Base-by-base conservation (phyloP, 2,888 invertebrate species). In the Drosophila phalerata region DNA sequence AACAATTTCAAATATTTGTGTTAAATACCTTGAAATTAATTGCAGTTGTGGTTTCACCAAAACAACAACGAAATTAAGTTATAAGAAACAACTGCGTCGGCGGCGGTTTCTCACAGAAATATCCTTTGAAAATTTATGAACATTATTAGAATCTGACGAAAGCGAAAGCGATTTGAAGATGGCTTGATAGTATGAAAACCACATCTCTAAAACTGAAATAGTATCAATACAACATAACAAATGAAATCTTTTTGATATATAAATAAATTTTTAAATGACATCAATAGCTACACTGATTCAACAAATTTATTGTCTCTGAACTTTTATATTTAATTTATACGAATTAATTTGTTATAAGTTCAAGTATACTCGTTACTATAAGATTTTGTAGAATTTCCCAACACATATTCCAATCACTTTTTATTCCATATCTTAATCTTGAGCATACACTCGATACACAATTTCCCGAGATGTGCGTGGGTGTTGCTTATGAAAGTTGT, bases 1-100 rank as follows among this genome's bases (percentile, higher is more conserved):
- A 89, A 75, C 75, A 86, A 89, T 86, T 89, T 81, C 77, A 90
- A 88, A 89, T 89, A 87, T 87, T 87, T 87, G 90, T 89, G 87
- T 90, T 89, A 87, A 90, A 87, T 90, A 74, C 66, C 74, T 79
- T 78, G 65, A 73, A 89, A 89, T 90, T 89, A 89, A 90, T 89
- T 87, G 85, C 82, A 85, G 70, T 74, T 77, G 64, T 43, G 64
- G 40, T 32, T 69, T 22, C 28, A 28, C 30, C 17, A n/a, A 61
- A 52, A 15, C 25, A 19, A n/a, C 15, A 19, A 13, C 37, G 37
- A 49, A 78, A 60, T 67, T 11, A 74, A 68, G 52, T 43, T 53
- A 64, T 56, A 47, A 28, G 13, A 25, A 60, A n/a, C 28, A 15
- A 40, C 34, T 32, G 65, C 64, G 56, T 77, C 58, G 55, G 58